A percentile compares a stretch with the other conserved stretches of the same genome.
These are phyloP conservation scores for Lepisosteus oculatus DNA, from an alignment of 2,113 vertebrate genomes.

Conservation along the genomic window DNA sequence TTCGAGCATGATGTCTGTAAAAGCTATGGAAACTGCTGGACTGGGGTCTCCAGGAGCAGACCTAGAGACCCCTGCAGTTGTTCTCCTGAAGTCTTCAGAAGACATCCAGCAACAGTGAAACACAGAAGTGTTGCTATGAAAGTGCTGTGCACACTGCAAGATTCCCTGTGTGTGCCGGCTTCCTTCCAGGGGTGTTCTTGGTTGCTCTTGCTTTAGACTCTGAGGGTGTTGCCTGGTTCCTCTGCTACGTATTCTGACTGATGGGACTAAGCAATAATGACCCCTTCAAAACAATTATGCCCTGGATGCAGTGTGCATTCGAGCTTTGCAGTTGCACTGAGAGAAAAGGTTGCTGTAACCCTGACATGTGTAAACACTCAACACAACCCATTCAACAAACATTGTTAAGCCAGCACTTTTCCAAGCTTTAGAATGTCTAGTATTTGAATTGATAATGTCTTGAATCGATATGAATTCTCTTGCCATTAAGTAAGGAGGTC, in stretches of 20 bases:
- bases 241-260: not conserved
- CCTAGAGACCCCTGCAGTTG: too few relatives aligned
- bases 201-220: too few relatives aligned
- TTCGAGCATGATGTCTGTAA: too few relatives aligned
- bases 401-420: conserved; percentile 7
- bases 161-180: too few relatives aligned
- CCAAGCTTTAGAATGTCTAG: not conserved
- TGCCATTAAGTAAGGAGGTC: conserved; percentile 31
- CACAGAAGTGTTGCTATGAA: too few relatives aligned
- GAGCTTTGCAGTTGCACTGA: not conserved
- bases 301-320: not conserved
- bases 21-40: too few relatives aligned
- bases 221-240: too few relatives aligned
- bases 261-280: not conserved
- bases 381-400: not conserved
- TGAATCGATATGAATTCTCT: conserved; percentile 23
- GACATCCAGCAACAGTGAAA: too few relatives aligned
- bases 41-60: too few relatives aligned
- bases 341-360: not conserved
- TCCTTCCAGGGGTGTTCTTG: too few relatives aligned
- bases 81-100: too few relatives aligned
- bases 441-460: conserved; percentile 21
- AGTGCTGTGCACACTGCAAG: too few relatives aligned
- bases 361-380: not conserved
- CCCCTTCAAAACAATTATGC: not conserved